phyloP scores from a whole-genome alignment of 2,113 vertebrate species.

The Oxyura jamaicensis region DNA sequence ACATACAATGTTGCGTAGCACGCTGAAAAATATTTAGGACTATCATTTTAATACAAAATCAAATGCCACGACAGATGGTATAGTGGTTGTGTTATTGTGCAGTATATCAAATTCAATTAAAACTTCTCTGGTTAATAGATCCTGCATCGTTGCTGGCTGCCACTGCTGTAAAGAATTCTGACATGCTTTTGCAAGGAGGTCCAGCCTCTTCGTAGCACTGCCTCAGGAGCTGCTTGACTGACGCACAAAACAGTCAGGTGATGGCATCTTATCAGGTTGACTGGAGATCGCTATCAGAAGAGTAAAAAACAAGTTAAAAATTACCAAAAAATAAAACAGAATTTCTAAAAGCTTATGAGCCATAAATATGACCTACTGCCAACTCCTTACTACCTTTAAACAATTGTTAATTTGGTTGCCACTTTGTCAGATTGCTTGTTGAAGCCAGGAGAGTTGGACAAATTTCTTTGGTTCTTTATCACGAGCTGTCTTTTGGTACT shows the following conservation, averaged over 20 bases:
- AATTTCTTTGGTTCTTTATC: constrained; percentile 17
- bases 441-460: constrained; percentile 1
- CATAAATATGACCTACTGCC: background rate
- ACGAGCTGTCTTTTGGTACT: background rate
- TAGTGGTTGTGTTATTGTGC: background rate
- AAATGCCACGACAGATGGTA: background rate
- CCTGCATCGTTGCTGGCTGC: background rate
- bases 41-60: background rate
- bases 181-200: background rate
- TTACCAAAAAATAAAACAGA: background rate
- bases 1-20: background rate
- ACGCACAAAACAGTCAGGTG: background rate
- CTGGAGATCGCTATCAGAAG: background rate
- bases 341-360: background rate
- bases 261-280: background rate
- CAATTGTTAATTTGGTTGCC: background rate
- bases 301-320: constrained; percentile 19
- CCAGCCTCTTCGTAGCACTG: background rate
- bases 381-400: background rate
- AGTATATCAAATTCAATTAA: constrained; percentile 11
- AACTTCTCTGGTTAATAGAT: constrained; percentile 14
- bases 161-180: background rate
- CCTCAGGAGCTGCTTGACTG: background rate
- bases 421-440: background rate
- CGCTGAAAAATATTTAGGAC: background rate